These are phyloP conservation scores for Macrostomum lignano DNA, from an alignment of 1,140 invertebrate genomes.

Conservation along the genomic window DNA sequence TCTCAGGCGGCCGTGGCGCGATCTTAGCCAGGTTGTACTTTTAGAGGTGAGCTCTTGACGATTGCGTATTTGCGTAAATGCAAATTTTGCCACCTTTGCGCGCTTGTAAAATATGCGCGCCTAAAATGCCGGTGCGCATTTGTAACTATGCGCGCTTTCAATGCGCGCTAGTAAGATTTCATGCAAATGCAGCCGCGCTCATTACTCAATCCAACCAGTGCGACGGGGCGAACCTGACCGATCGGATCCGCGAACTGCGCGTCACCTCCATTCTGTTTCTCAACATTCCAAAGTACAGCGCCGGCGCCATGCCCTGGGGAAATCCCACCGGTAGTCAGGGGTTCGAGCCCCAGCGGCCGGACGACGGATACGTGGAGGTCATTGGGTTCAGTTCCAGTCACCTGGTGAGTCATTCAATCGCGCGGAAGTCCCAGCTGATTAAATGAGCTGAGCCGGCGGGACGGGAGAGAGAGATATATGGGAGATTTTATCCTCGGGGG, in stretches of 20 bases:
- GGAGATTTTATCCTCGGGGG: too few species aligned
- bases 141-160: too few species aligned
- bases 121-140: too few species aligned
- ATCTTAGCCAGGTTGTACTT: constrained; percentile 58
- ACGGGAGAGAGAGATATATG: too few species aligned
- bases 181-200: too few species aligned
- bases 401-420: constrained; percentile 35
- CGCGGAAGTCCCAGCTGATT: not conserved
- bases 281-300: constrained; percentile 80
- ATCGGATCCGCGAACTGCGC: constrained; percentile 61
- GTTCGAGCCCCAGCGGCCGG: constrained; percentile 27
- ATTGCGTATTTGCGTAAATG: too few species aligned
- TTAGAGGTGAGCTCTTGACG: constrained; percentile 33
- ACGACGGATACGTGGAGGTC: constrained; percentile 74
- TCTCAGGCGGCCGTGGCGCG: constrained; percentile 73
- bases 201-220: too few species aligned
- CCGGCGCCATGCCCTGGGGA: constrained; percentile 81
- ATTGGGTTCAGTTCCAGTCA: constrained; percentile 86
- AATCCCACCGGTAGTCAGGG: constrained; percentile 12
- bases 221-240: constrained; percentile 69
- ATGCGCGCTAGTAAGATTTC: too few species aligned
- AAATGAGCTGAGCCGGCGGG: too few species aligned
- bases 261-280: constrained; percentile 78
- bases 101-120: too few species aligned
- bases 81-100: too few species aligned